Evolutionary conservation across 2,888 invertebrate genomes (phyloP).

Genomic region (Drosophila melanosoma): DNA sequence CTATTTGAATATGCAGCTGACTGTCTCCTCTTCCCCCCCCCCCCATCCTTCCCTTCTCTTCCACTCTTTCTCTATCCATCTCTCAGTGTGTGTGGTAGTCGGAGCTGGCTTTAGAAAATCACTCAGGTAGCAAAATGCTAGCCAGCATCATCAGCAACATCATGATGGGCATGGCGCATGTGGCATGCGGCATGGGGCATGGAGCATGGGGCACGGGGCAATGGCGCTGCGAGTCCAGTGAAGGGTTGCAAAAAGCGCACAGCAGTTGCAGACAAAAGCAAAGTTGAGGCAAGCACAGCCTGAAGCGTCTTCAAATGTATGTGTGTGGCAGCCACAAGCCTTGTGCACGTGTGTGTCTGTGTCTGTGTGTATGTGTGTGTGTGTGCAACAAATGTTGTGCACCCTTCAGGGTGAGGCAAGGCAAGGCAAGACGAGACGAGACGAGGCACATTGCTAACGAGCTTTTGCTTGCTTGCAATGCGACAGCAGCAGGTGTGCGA

Average conservation of each 20-base stretch:
- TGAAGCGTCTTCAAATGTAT: slow-evolving; percentile 37
- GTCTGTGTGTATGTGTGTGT: slow-evolving; percentile 21
- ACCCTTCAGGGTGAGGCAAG: slow-evolving; percentile 41
- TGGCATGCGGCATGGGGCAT: too few species aligned
- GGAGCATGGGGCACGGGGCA: slow-evolving; percentile 25
- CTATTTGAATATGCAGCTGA: slow-evolving; percentile 81
- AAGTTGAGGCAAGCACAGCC: slow-evolving; percentile 69
- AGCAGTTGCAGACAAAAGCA: slow-evolving; percentile 73
- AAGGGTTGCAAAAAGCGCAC: slow-evolving; percentile 72
- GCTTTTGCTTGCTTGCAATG: slow-evolving; percentile 74
- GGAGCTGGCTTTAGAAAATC: slow-evolving; percentile 80
- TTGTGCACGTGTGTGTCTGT: slow-evolving; percentile 30
- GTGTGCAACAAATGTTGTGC: slow-evolving; percentile 80
- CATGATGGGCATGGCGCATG: slow-evolving; percentile 40
- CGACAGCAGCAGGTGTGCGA: slow-evolving; percentile 80
- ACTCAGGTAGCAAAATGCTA: slow-evolving; percentile 81
- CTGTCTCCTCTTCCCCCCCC: slow-evolving; percentile 6
- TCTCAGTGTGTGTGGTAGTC: slow-evolving; percentile 22
- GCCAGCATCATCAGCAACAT: slow-evolving; percentile 67
- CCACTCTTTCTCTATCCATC: not conserved
- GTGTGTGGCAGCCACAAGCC: slow-evolving; percentile 41
- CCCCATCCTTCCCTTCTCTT: not conserved
- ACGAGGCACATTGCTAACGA: slow-evolving; percentile 61
- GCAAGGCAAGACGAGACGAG: slow-evolving; percentile 20
- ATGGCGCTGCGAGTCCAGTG: slow-evolving; percentile 21